Conservation (phyloP, 1,140 invertebrate species). For the Heliconius hewitsoni region DNA sequence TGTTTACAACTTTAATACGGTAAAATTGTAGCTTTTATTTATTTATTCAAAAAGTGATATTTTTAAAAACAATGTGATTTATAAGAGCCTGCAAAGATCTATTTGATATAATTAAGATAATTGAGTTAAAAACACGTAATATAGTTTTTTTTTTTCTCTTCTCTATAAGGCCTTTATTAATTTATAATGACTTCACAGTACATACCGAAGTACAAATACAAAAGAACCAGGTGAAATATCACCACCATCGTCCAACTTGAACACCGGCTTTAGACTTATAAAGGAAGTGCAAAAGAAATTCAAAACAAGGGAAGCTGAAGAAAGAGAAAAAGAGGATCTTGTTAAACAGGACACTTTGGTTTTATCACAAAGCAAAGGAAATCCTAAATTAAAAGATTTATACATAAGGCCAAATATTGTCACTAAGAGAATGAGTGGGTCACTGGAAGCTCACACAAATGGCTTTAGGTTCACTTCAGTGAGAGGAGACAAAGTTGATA, state of each 20-base stretch:
- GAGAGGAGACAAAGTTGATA: conserved; percentile 99
- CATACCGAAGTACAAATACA: conserved; percentile 98
- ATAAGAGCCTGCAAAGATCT: no score
- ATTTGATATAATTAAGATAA: no score
- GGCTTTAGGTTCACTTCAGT: conserved; percentile 99
- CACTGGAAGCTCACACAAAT: conserved; percentile 97
- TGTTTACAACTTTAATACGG: background rate
- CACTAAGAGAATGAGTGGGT: conserved; percentile 97
- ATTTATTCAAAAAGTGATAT: no score
- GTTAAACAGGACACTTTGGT: conserved; percentile 99
- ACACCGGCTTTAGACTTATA: conserved; percentile 97
- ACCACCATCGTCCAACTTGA: conserved; percentile 97
- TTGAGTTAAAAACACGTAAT: no score
- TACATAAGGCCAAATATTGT: conserved; percentile 99
- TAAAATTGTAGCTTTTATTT: no score
- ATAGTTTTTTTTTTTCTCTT: no score
- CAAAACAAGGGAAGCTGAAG: conserved; percentile 98
- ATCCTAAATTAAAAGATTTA: conserved; percentile 98
- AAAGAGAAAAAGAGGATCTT: conserved; percentile 98
- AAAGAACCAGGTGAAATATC: conserved; percentile 98
- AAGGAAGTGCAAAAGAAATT: conserved; percentile 99
- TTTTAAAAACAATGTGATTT: no score
- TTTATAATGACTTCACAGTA: conserved; percentile 82
- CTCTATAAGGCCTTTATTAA: no score
- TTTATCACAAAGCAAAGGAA: conserved; percentile 97